Conservation (phyloP, 2,113 vertebrate species). For the Romanogobio albipinnatus region DNA sequence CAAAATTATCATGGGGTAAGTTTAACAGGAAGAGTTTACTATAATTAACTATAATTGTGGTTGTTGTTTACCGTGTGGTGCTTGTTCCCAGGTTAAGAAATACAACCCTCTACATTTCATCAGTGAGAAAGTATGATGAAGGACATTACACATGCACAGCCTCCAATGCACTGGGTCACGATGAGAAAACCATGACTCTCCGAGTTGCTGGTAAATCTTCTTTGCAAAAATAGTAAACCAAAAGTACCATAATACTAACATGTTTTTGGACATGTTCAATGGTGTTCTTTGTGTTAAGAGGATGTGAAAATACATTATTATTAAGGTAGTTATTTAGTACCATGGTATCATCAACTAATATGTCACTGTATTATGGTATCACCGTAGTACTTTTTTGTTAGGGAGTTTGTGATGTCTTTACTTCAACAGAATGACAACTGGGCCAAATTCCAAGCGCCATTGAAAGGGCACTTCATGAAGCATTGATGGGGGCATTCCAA, state of each 20-base stretch:
- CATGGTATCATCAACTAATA: no score
- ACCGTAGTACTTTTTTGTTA: no score
- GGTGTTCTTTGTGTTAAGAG: neutral
- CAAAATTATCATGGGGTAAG: constrained; percentile 66
- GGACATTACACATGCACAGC: constrained; percentile 75
- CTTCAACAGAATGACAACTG: no score
- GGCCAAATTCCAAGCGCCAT: no score
- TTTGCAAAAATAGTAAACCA: neutral
- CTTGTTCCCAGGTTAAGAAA: constrained; percentile 67
- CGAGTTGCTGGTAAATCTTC: constrained; percentile 71
- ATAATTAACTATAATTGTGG: neutral
- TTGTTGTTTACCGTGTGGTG: neutral
- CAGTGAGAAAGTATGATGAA: constrained; percentile 73
- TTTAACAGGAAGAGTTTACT: neutral
- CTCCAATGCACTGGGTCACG: constrained; percentile 69
- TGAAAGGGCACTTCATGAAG: no score
- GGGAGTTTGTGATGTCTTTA: no score
- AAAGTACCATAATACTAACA: neutral
- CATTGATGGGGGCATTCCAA: no score
- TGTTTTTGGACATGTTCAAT: neutral
- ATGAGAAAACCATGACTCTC: constrained; percentile 62
- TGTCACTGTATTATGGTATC: no score
- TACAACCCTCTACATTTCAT: constrained; percentile 73
- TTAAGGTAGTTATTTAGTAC: neutral
- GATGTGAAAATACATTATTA: neutral